Evolutionary conservation across 2,113 vertebrate genomes (phyloP), one percentile per base, ranked within the genome.

Genomic region (Tetrao urogallus): DNA sequence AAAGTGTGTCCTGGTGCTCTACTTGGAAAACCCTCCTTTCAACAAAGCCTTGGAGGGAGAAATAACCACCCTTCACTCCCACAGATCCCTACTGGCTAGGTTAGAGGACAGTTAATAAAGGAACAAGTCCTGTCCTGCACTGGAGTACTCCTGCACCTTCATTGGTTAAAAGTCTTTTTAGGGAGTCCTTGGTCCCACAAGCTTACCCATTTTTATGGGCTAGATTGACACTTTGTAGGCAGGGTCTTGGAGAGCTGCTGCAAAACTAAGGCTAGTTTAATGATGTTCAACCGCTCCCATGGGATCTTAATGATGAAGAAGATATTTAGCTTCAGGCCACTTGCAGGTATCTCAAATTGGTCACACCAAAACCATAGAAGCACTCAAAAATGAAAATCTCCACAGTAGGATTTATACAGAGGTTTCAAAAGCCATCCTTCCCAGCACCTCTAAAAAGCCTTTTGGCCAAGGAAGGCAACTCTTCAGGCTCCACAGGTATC

Each of bases 391-490:
- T 66, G 0, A 77, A 89, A 74, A 57, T 75, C 28, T 82, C 40
- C 18, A 42, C 40, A 58, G 43, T 20, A 77, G 40, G 16, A 54
- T 78, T 82, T 82, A 80, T 87, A 72, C 56, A 60, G 48, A 40
- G 54, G 63, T 87, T 91, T 94, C 81, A 70, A 76, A 89, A 93
- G 54, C 36, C n/a, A 47, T 82, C 65, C 85, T 94, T 92, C 82
- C 65, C 90, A 89, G 58, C 66, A 50, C 67, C 79, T 70, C 43
- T 76, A 38, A 86, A 86, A 91, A 92, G 85, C 91, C 89, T 92
- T 89, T 79, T 84, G 86, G 97, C 94, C 89, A 95, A 82, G 82
- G 88, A 89, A 88, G 69, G 86, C 74, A 95, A 91, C 93, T 91
- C 82, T 95, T 94, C 96, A 94, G 88, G 95, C 94, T 96, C 92